These are phyloP conservation scores for Hyphantria cunea DNA, from an alignment of 1,140 invertebrate species.

Conservation along the genomic window DNA sequence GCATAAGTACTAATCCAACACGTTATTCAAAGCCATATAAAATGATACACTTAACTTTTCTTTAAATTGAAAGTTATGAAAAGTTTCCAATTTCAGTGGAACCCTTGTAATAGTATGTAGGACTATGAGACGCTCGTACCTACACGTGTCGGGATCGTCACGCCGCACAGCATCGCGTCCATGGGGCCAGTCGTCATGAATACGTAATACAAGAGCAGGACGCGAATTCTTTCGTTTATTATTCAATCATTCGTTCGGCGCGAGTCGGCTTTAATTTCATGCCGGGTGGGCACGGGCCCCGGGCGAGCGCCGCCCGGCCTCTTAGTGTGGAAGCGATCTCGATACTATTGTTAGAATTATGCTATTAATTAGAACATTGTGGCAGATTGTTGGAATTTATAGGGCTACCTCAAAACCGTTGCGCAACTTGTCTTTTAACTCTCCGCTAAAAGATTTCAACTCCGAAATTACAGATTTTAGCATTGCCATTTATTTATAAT, in stretches of 20 bases:
- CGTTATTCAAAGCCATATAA: too few species aligned
- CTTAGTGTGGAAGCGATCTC: constrained; percentile 56
- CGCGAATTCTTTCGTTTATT: constrained; percentile 81
- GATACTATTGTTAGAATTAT: constrained; percentile 40
- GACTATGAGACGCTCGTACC: too few species aligned
- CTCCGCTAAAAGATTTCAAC: constrained; percentile 26
- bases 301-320: constrained; percentile 51
- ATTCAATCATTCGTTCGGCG: constrained; percentile 81
- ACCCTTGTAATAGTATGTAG: too few species aligned
- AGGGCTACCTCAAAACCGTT: constrained; percentile 21
- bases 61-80: too few species aligned
- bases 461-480: constrained; percentile 15
- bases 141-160: constrained; percentile 14
- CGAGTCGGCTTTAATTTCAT: constrained; percentile 81
- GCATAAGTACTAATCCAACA: too few species aligned
- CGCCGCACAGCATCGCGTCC: constrained; percentile 46
- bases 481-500: neutral
- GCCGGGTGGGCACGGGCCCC: constrained; percentile 75
- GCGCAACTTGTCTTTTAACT: constrained; percentile 32
- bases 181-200: constrained; percentile 76
- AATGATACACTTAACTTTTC: too few species aligned
- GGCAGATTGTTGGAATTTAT: constrained; percentile 39
- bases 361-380: constrained; percentile 42
- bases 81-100: too few species aligned
- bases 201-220: constrained; percentile 80